Base-by-base conservation (phyloP, 2,888 invertebrate genomes). In the Pterostichus madidus region DNA sequence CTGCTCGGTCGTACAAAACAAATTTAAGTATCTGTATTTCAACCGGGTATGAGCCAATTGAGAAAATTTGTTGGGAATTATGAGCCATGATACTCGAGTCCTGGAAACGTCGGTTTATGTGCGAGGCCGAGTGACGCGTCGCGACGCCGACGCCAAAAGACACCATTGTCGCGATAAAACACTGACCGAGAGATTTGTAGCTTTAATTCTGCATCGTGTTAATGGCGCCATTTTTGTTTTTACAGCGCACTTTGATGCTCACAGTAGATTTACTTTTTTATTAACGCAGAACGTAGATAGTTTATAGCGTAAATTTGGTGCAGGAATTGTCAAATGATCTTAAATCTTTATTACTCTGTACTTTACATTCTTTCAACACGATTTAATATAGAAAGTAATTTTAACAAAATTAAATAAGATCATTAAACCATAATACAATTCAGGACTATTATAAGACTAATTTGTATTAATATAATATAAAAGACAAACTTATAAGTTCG, bases 171-270 rank as follows among this genome's bases (percentile, higher is more conserved):
- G 75, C 75, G 49, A 75, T 75, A 75, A 75, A 75, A 75, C 52
- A 75, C 52, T 75, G 75, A 75, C 75, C 75, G 32, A 52, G 75
- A 52, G 52, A 75, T 75, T 75, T 75, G 75, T 75, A 52, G 75
- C 75, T 75, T 32, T 75, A 75, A 75, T 75, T 75, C 52, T 52
- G 52, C 53, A 52, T 75, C 52, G 75, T 75, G 75, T 52, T 75
- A 75, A 75, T 75, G 75, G 53, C 75, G 17, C 44, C 32, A 53
- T 75, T 52, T 75, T 52, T 53, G 73, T 53, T 75, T 75, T 75
- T 53, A 75, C 53, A 73, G 73, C 73, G 17, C 52, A 49, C 44
- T 75, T 52, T 32, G 31, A 52, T 32, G 32, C 13, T 75, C 75
- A 73, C 53, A 75, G n/a, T 52, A 75, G 53, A 75, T 52, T 75